Evolutionary conservation across 2,797 vertebrate genomes (phyloP).

Genomic region (Halcyon badia): DNA sequence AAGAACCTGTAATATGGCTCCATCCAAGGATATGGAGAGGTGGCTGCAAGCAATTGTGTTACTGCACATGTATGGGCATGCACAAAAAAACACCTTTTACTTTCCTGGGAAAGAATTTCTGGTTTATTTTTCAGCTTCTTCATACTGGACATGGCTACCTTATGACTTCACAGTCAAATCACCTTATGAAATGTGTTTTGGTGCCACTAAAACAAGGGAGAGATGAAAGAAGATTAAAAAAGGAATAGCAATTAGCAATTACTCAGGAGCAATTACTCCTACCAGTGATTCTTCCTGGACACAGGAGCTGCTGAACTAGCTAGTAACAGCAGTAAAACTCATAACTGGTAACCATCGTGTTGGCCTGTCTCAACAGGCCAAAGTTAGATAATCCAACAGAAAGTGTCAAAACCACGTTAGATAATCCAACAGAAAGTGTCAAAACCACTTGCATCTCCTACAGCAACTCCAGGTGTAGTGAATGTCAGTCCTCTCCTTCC

Average conservation of each 20-base stretch:
- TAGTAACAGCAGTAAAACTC: background rate
- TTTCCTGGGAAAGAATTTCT: background rate
- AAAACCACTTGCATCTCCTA: background rate
- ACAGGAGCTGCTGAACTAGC: conserved; percentile 34
- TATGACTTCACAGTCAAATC: background rate
- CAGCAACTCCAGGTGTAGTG: background rate
- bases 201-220: background rate
- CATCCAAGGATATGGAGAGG: background rate
- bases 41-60: too few relatives aligned
- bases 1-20: background rate
- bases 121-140: background rate
- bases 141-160: background rate
- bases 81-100: background rate
- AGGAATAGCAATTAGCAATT: background rate
- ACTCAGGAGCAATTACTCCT: conserved; percentile 2
- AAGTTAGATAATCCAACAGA: background rate
- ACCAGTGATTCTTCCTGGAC: background rate
- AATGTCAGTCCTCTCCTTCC: background rate
- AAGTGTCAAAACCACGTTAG: background rate
- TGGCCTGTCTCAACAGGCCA: conserved; percentile 1
- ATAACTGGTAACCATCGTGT: background rate
- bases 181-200: background rate
- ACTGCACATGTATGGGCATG: too few relatives aligned
- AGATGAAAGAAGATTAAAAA: background rate
- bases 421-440: background rate